Evolutionary conservation across 2,888 invertebrate species (phyloP), one percentile per base, ranked within the genome.

Genomic region (Heteromurus nitidus): DNA sequence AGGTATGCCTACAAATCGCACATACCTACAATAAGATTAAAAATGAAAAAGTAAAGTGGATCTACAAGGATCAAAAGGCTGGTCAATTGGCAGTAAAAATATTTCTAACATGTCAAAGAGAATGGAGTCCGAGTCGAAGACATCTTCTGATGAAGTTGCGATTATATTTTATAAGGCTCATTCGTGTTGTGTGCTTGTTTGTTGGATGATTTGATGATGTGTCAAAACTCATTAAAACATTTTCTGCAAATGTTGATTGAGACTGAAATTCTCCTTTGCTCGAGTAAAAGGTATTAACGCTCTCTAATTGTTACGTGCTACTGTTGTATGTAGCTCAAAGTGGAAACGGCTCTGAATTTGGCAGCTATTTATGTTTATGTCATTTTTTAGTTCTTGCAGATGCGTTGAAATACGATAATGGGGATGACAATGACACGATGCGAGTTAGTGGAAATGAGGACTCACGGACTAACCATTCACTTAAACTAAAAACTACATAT

Each of bases 161-260:
- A 31, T 30, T n/a, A 31, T 30, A 13, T 24, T 53, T 53, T 24
- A 7, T 53, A 11, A 58, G 26, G 58, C 18, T n/a, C 26, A 55
- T 20, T 3, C 24, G 11, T 16, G 13, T 3, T 47, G 3, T 3
- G 3, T n/a, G 47, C n/a, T 60, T 60, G 31, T 30, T 60, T 28
- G 3, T 60, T 28, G 3, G 60, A 60, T 60, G 60, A 31, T 60
- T 60, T 30, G 60, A 60, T 60, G 60, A 60, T 60, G 60, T 60
- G 60, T 60, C 60, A 60, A 60, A 60, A n/a, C 60, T 60, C 60
- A 60, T 60, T 60, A 60, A 60, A 30, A 2, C 18, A 18, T 60
- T 60, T 53, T 60, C 31, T 24, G 26, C 7, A 55, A 55, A 30
- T 60, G 30, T n/a, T 60, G 60, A 30, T 60, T 60, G 60, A 16